phyloP scores from a whole-genome alignment of 2,797 vertebrate species.

The Peromyscus aztecus region DNA sequence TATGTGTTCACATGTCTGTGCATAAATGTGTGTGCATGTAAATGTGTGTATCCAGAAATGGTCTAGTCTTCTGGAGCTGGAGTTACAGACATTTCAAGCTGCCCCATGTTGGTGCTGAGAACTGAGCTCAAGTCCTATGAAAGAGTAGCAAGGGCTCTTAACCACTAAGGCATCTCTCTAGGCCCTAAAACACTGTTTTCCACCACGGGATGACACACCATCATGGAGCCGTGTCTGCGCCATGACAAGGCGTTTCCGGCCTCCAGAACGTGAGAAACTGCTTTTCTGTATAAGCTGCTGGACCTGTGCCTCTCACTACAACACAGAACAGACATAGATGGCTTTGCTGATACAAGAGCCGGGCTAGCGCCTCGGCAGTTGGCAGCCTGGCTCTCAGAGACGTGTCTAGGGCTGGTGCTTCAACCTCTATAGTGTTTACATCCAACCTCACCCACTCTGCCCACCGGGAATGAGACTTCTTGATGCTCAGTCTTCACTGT shows the following conservation, averaged over 20 bases:
- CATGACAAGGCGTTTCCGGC: background rate
- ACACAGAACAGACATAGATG: background rate
- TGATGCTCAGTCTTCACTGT: accelerated
- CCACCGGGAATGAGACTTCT: background rate
- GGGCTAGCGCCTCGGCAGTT: accelerated
- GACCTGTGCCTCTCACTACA: background rate
- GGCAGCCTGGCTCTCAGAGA: background rate
- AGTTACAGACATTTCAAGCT: background rate
- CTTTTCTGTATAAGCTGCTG: background rate
- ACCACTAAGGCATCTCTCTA: background rate
- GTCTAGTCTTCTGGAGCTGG: background rate
- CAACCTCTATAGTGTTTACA: accelerated
- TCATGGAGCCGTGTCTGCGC: accelerated
- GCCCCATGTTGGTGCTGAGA: background rate
- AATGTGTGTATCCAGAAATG: background rate
- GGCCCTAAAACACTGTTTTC: background rate
- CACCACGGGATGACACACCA: background rate
- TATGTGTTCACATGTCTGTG: background rate
- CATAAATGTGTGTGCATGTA: background rate
- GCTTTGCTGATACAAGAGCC: background rate
- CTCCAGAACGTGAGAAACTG: background rate
- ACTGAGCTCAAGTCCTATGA: too few relatives aligned
- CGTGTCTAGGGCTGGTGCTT: accelerated
- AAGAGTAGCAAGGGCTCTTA: background rate
- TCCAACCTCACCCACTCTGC: background rate